Conservation (phyloP, 1,140 invertebrate species). For the Drosophila nigrodunni region DNA sequence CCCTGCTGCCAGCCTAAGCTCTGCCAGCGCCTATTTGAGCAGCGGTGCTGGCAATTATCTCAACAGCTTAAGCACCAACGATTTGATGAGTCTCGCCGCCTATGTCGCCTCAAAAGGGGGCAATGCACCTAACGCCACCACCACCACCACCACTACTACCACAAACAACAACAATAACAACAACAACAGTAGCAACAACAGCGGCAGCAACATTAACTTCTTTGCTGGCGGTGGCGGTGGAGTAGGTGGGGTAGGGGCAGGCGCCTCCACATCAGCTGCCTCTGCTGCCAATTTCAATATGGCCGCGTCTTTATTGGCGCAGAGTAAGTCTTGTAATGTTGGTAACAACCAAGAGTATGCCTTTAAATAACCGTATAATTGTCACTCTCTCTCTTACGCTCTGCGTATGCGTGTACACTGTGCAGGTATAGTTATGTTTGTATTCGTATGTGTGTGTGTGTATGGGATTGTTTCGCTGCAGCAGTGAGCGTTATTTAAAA, state of each 20-base stretch:
- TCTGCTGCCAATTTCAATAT: constrained; percentile 81
- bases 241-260: constrained; percentile 32
- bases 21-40: constrained; percentile 63
- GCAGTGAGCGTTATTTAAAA: too few relatives aligned
- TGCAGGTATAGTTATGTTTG: background rate
- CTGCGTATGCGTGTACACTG: background rate
- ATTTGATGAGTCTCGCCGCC: constrained; percentile 79
- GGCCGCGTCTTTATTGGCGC: constrained; percentile 90
- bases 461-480: background rate
- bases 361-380: constrained; percentile 7
- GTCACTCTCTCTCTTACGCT: background rate
- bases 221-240: constrained; percentile 29
- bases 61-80: constrained; percentile 75
- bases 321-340: constrained; percentile 88
- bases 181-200: constrained; percentile 29
- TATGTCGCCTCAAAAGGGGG: constrained; percentile 72
- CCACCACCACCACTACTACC: constrained; percentile 4
- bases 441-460: background rate
- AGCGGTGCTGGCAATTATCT: constrained; percentile 65
- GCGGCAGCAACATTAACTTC: constrained; percentile 16
- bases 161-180: background rate
- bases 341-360: constrained; percentile 80
- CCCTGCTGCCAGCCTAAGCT: constrained; percentile 9
- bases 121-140: constrained; percentile 42
- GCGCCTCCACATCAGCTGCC: constrained; percentile 54